Evolutionary conservation across 2,888 invertebrate genomes (phyloP), one percentile per base, ranked within the genome.

Genomic region (Salticus scenicus): DNA sequence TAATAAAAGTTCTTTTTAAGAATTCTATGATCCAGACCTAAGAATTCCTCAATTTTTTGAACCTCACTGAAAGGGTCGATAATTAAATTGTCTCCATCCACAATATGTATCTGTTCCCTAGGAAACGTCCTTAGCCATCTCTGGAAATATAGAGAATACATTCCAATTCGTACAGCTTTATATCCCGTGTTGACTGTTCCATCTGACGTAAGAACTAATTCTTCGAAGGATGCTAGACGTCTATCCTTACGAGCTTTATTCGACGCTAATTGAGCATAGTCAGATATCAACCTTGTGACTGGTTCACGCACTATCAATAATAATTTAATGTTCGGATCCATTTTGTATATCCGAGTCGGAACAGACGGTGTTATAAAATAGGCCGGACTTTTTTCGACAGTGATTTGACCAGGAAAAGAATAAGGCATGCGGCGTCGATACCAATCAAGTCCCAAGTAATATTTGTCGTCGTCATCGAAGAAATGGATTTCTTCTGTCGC

Each of bases 341-440:
- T 97, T 85, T 96, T 96, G 89, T 95, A 94, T 76, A 99, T 97
- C 88, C 99, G 93, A 92, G 97, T 96, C 14, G 99, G 98, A 41
- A 97, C 98, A 94, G 96, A 95, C 17, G 96, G 95, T 79, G 97
- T 97, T 67, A 98, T 97, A 92, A 99, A 99, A 92, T 99, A 99
- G 90, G 97, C 97, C 5, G 99, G 99, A 89, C 97, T 98, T 92
- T 99, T 99, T 92, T 99, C 99, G 89, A 98, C 96, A 79, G 98
- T 98, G 89, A 98, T 95, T 92, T 98, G 98, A 64, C 96, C 96
- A 88, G 94, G 94, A 91, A 95, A 96, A 0, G 98, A 97, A 90
- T 95, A 95, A 14, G 98, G 98, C 98, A 98, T 98, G 91, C 96
- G 96, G 90, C 94, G 94, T 86, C 96, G 93, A 92, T 99, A 99